Percentiles rank a stretch among this genome's conserved stretches.
These are phyloP conservation scores for Ophioninae sp. DNA, from an alignment of 2,888 invertebrate species.

Conservation along the genomic window DNA sequence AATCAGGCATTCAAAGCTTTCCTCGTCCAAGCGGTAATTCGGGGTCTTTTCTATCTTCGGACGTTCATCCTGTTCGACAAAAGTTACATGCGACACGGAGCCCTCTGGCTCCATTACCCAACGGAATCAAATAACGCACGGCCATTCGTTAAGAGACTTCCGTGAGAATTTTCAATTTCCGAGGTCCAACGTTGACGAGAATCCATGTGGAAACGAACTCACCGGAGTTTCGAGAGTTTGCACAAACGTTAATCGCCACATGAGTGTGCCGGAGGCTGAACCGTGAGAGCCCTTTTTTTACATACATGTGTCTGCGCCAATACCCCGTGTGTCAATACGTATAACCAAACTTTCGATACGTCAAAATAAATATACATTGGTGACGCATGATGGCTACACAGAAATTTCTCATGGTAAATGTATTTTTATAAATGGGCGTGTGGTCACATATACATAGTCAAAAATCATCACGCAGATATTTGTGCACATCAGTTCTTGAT, in stretches of 20 bases:
- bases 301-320: neutral
- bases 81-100: neutral
- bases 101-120: slow-evolving; percentile 20
- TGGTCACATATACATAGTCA: neutral
- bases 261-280: slow-evolving; percentile 32
- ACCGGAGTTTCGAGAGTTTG: slow-evolving; percentile 50
- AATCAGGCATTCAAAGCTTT: slow-evolving; percentile 5
- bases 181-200: slow-evolving; percentile 21
- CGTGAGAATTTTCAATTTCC: slow-evolving; percentile 35
- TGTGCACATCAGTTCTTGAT: too few species aligned
- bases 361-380: slow-evolving; percentile 38
- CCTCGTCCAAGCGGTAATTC: slow-evolving; percentile 1
- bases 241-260: slow-evolving; percentile 36
- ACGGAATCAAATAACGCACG: slow-evolving; percentile 35
- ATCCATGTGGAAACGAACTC: slow-evolving; percentile 41
- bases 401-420: slow-evolving; percentile 15
- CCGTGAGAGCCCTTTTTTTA: slow-evolving; percentile 6
- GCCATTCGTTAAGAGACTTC: slow-evolving; percentile 14
- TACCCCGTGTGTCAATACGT: slow-evolving; percentile 5
- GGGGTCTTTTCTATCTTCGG: neutral
- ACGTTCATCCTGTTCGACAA: neutral
- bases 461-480: neutral
- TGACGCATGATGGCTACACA: slow-evolving; percentile 10
- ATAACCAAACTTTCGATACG: neutral
- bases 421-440: slow-evolving; percentile 2